Conservation (phyloP, 2,113 vertebrate genomes). For the Perognathus longimembris region DNA sequence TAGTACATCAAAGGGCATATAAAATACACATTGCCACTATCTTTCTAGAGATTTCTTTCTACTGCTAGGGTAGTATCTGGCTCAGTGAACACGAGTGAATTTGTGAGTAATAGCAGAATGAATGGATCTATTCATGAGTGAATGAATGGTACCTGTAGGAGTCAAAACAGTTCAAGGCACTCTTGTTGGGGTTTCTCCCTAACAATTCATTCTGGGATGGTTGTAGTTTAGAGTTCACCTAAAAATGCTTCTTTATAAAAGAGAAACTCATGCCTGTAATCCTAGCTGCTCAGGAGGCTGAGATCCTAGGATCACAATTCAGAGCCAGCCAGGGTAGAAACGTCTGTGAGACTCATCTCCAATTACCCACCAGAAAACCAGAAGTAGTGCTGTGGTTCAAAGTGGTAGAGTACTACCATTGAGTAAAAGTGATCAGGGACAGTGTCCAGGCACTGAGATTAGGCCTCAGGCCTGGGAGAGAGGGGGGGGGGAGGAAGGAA, state of each 20-base stretch:
- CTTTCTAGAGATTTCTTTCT: conserved; percentile 9
- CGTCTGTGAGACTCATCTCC: no score
- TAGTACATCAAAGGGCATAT: conserved; percentile 13
- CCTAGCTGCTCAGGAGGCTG: no score
- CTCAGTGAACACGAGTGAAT: conserved; percentile 1
- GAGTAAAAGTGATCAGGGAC: no score
- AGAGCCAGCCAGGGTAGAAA: no score
- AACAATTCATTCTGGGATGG: not conserved
- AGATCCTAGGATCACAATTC: no score
- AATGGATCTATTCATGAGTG: not conserved
- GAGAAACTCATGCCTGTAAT: not conserved
- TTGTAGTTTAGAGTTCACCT: not conserved
- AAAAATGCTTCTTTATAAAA: not conserved
- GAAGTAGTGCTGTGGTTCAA: no score
- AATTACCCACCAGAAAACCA: no score
- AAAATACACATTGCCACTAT: conserved; percentile 8
- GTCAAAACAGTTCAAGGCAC: not conserved
- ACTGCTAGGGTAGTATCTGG: not conserved
- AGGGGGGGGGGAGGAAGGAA: no score
- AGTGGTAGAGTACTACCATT: no score
- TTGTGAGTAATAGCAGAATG: not conserved
- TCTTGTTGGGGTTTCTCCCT: not conserved
- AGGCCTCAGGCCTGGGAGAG: no score
- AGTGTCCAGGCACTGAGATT: no score
- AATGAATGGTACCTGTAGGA: not conserved